Evolutionary conservation across 1,140 invertebrate species (phyloP), one percentile per base, ranked within the genome.

Genomic region (Tetragnatha versicolor): DNA sequence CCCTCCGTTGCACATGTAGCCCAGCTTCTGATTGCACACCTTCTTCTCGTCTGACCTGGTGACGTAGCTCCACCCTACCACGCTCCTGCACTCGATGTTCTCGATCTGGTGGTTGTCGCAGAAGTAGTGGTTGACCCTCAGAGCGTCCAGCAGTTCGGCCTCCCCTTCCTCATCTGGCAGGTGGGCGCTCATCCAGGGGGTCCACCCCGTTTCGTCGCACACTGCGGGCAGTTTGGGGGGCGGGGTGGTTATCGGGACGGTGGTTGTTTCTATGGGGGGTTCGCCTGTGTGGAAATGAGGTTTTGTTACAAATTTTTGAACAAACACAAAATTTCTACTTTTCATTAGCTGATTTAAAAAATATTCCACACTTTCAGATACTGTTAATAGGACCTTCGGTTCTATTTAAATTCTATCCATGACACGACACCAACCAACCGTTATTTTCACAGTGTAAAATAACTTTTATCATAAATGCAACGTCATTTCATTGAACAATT

Each of bases 161-260:
- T 87, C 85, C 25, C 85, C 84, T 29, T 80, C 68, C 1, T 75
- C 51, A 27, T 84, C 83, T 9, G 87, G 86, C 20, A 70, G 77
- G 42, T 83, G 75, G 6, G 80, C 72, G 79, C 83, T 87, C 81
- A 86, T 85, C 86, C 86, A 88, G 2, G 82, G 81, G 53, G 85
- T 86, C 86, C 86, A 88, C 6, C 84, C 84, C n/a, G 53, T 75
- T n/a, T 70, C 25, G 6, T 61, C 25, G 17, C 70, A 73, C 2
- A 37, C 33, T 6, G 76, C 31, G 22, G 49, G 35, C 9, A 60
- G 35, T n/a, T 49, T 55, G 14, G 45, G 12, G 0, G 27, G 31
- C 6, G 31, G 14, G 3, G 22, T 35, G 7, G 72, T 60, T 7
- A 42, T 49, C 25, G 42, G 17, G 29, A 53, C 17, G 2, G 55